Evolutionary conservation across 2,888 invertebrate species (phyloP), one percentile per base, ranked within the genome.

Genomic region (Timandra comae): DNA sequence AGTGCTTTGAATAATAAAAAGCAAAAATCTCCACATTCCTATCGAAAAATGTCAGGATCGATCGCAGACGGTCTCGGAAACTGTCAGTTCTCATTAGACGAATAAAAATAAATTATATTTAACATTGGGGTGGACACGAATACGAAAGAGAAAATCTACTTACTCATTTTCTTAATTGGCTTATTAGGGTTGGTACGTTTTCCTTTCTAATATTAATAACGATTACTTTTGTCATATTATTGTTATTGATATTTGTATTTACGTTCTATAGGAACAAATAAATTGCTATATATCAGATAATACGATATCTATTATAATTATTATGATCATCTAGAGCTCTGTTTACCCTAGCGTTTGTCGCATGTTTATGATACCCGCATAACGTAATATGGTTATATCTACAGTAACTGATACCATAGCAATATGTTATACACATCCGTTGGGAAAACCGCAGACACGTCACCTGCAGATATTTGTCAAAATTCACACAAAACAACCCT

Each of bases 391-490:
- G 52, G 61, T 52, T 57, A 63, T 6, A 16, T 1, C 16, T 1
- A 6, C 61, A 58, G 52, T 60, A 68, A 68, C 69, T 70, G 69
- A 70, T 72, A 79, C 79, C 77, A 71, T 66, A 73, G 72, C 75
- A 72, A 84, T 82, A 80, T 73, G 81, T 80, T 80, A 80, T 68
- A 75, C 59, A 58, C 80, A 79, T 78, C 78, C 78, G 73, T 57
- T 59, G 63, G 72, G 71, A 69, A 65, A 74, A 75, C 74, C 74
- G 64, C 70, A 53, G 50, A 55, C 62, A 64, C 74, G 74, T 81
- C 82, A 84, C 82, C 81, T 82, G 77, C 77, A 80, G 75, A 75
- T 78, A 84, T 84, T 82, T 79, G 78, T 84, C 84, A 84, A 81
- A 82, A 81, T 63, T 79, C 66, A 63, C 46, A 53, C 55, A 52